These are phyloP conservation scores for Girardinus metallicus DNA, from an alignment of 2,797 vertebrate species.

Conservation along the genomic window DNA sequence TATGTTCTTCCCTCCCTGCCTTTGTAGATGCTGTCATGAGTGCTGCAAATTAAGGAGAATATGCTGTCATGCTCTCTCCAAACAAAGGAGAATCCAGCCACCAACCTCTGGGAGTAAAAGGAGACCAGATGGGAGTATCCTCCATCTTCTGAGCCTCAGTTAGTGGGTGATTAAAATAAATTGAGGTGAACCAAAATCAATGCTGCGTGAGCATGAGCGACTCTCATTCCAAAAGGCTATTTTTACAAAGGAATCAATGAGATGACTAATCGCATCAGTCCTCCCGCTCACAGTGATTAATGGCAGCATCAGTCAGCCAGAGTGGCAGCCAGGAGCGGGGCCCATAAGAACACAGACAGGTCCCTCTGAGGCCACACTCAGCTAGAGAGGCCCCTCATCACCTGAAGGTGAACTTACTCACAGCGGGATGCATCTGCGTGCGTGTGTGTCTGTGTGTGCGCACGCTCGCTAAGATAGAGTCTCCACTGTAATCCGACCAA, in stretches of 20 bases:
- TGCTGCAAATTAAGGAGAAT: conserved; percentile 44
- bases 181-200: conserved; percentile 81
- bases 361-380: conserved; percentile 48
- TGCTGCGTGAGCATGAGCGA: conserved; percentile 67
- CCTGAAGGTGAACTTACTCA: conserved; percentile 32
- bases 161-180: conserved; percentile 82
- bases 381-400: conserved; percentile 51
- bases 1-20: conserved; percentile 13
- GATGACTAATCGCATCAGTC: conserved; percentile 84
- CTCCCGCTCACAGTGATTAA: conserved; percentile 77
- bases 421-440: conserved; percentile 27
- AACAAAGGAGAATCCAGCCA: conserved; percentile 35
- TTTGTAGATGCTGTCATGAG: conserved; percentile 42
- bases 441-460: neutral
- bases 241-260: conserved; percentile 80
- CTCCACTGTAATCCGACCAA: conserved; percentile 43
- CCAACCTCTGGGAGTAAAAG: conserved; percentile 21
- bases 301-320: conserved; percentile 74
- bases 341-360: conserved; percentile 70
- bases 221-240: conserved; percentile 71
- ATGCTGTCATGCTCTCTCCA: conserved; percentile 9
- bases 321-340: conserved; percentile 71
- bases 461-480: conserved; percentile 17
- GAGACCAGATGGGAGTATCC: conserved; percentile 44
- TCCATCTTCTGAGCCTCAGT: conserved; percentile 66